A percentile compares a stretch with the other conserved stretches of the same genome.
phyloP scores from a whole-genome alignment of 2,888 invertebrate genomes.

The Polydrusus tereticollis region DNA sequence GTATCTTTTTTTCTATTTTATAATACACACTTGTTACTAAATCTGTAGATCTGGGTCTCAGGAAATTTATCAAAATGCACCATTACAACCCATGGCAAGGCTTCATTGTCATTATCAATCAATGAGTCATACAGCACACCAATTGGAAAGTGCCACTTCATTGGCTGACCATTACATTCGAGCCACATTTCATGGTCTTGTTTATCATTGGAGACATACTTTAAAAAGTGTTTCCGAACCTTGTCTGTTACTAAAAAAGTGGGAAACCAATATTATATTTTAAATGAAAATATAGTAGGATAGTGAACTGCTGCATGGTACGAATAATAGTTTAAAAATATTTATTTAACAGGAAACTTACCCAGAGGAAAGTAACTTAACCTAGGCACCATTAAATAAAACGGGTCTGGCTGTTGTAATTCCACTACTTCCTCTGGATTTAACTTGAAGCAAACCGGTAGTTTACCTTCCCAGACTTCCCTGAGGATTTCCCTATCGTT shows the following conservation, averaged over 20 bases:
- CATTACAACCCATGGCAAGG: constrained; percentile 92
- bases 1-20: background rate
- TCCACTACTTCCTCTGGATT: constrained; percentile 90
- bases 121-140: constrained; percentile 93
- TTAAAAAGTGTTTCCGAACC: constrained; percentile 90
- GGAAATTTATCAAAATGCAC: constrained; percentile 97
- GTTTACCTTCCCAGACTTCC: constrained; percentile 95
- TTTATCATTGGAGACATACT: constrained; percentile 84
- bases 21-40: constrained; percentile 81
- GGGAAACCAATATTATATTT: background rate
- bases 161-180: constrained; percentile 90
- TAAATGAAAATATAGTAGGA: background rate
- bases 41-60: constrained; percentile 87
- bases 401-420: constrained; percentile 91
- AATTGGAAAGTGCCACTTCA: constrained; percentile 91
- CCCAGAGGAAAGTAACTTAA: constrained; percentile 91
- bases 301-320: background rate
- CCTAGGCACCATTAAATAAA: constrained; percentile 93
- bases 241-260: constrained; percentile 84
- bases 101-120: constrained; percentile 71
- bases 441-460: constrained; percentile 93
- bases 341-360: background rate
- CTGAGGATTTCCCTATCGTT: constrained; percentile 95
- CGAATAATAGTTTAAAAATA: background rate
- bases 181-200: constrained; percentile 94